phyloP scores from a whole-genome alignment of 37 sponge, comb jelly and placozoan genomes.

The Diacarnus erythraeanus region DNA sequence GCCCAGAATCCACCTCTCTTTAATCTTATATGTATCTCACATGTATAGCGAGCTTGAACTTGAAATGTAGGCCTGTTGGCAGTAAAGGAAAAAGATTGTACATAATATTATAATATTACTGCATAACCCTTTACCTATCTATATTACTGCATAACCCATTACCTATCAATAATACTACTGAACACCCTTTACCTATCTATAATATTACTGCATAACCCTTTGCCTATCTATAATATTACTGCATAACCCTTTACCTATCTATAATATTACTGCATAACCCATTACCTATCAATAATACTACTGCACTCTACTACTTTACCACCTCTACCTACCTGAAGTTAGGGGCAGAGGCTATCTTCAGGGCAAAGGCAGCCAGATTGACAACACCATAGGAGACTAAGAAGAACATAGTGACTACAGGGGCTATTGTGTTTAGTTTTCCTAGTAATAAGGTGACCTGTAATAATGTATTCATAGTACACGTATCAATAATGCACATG shows the following conservation, averaged over 20 bases:
- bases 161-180: too few species aligned
- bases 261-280: neutral
- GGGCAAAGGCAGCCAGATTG: conserved; percentile 94
- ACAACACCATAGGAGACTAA: conserved; percentile 93
- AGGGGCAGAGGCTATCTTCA: conserved; percentile 88
- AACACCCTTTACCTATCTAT: too few species aligned
- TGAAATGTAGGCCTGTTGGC: conserved; percentile 81
- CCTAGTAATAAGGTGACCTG: conserved; percentile 81
- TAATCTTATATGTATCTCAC: conserved; percentile 29
- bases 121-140: too few species aligned
- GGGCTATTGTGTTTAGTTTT: conserved; percentile 90
- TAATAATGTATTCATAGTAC: neutral
- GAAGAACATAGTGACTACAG: conserved; percentile 89
- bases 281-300: neutral
- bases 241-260: neutral
- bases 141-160: too few species aligned
- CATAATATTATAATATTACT: too few species aligned
- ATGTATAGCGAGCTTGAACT: conserved; percentile 69
- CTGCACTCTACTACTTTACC: too few species aligned
- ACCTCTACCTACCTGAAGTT: conserved; percentile 14
- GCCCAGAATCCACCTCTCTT: neutral
- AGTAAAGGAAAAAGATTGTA: neutral
- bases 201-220: too few species aligned
- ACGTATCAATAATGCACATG: neutral
- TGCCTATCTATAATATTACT: too few species aligned